Conservation (phyloP, 2,797 vertebrate species). For the Lagodon rhomboides region DNA sequence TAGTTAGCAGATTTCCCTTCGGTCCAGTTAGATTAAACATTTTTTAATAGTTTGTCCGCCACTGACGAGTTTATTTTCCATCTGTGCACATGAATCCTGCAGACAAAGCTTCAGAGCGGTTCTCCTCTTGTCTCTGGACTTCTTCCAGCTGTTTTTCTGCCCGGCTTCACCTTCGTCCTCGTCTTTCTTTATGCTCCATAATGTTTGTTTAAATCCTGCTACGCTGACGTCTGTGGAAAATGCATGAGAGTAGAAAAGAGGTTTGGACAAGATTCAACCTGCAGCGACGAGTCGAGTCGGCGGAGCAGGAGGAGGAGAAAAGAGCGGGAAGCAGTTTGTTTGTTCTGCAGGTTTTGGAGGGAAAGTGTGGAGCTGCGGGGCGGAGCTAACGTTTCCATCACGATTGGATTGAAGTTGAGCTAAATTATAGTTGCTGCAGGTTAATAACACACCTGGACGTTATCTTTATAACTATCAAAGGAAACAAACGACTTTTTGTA, state of each 20-base stretch:
- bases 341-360: slow-evolving; percentile 55
- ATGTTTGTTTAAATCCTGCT: neutral
- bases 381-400: slow-evolving; percentile 1
- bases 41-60: no score
- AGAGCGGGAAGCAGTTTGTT: slow-evolving; percentile 16
- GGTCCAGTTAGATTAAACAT: no score
- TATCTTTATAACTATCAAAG: neutral
- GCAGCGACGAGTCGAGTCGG: no score
- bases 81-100: no score
- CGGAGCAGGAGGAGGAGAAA: slow-evolving; percentile 1
- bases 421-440: neutral
- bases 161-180: neutral
- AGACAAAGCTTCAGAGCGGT: no score
- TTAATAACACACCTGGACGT: neutral
- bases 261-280: slow-evolving; percentile 31
- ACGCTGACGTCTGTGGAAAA: neutral
- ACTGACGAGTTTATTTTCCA: no score
- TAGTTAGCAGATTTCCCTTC: no score
- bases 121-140: no score
- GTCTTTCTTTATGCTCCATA: neutral
- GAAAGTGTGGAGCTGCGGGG: slow-evolving; percentile 44
- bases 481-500: neutral
- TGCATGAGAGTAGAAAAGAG: neutral
- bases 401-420: neutral
- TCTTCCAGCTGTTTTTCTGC: neutral